Evolutionary conservation across 1,140 invertebrate genomes (phyloP).

Genomic region (Cherax destructor): DNA sequence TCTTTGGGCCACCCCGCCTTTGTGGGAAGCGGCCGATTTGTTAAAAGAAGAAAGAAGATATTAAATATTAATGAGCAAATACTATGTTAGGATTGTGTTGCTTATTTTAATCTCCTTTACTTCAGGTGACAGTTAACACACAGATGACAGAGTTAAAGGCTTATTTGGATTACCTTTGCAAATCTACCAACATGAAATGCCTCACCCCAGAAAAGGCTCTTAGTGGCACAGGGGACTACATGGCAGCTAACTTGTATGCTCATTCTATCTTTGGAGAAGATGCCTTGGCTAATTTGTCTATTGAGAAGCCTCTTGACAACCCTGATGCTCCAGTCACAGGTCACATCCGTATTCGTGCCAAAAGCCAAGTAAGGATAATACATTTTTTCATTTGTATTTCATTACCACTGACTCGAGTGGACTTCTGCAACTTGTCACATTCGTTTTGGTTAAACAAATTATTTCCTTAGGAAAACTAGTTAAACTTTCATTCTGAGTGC

Average conservation of each 20-base stretch:
- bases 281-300: constrained; percentile 97
- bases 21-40: too few species aligned
- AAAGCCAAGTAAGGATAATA: constrained; percentile 87
- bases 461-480: background rate
- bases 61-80: background rate
- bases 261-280: constrained; percentile 99
- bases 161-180: constrained; percentile 94
- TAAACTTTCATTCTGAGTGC: too few species aligned
- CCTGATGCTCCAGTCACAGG: constrained; percentile 93
- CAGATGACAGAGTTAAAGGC: constrained; percentile 93
- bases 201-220: constrained; percentile 96
- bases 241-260: constrained; percentile 99
- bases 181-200: constrained; percentile 99
- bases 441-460: too few species aligned
- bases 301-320: constrained; percentile 95
- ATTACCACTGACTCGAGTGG: too few species aligned
- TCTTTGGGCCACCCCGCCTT: too few species aligned
- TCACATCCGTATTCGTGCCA: constrained; percentile 97
- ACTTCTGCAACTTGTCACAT: too few species aligned
- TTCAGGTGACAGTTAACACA: constrained; percentile 93
- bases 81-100: background rate
- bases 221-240: constrained; percentile 97
- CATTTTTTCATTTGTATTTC: background rate
- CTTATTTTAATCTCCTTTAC: constrained; percentile 16
- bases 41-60: too few species aligned